Base-by-base conservation (phyloP, 2,888 invertebrate genomes). In the Notocelia uddmanniana region DNA sequence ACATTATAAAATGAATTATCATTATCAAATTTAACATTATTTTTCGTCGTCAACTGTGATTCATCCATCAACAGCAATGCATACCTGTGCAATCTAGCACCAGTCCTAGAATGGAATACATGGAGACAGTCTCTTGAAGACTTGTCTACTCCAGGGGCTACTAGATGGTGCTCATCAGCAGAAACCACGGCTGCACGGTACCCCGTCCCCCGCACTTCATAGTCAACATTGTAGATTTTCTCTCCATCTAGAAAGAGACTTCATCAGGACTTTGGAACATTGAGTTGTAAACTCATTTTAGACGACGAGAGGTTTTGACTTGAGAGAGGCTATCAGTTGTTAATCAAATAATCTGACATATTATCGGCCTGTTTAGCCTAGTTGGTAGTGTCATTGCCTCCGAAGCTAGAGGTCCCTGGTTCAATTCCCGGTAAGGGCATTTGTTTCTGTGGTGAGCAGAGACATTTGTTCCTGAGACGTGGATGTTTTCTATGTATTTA, bases 91-190 rank as follows among this genome's bases (percentile, higher is more conserved):
- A 94, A 74, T 52, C 90, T 88, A 6, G 95, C 95, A 0, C 98
- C 98, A 55, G 96, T 97, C 75, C 96, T 95, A 0, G 97, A 97
- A 80, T 96, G 97, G 84, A 97, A 97, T 0, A 98, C 96, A 69
- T 96, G 96, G 1, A 99, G 91, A 69, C 97, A 97, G 84, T 98
- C 98, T 75, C 96, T 95, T 60, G 95, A 96, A 0, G 96, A 95
- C 81, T 97, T 97, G 81, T 98, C 98, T 0, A 97, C 96, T 0
- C 97, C 97, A 0, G 97, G 95, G 8, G 96, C 96, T 0, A 97
- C 95, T 3, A 99, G 92, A 79, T 97, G 95, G 26, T 96, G 95
- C 58, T 96, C 96, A 84, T 99, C 98, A 0, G 96, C 96, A 0
- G 98, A 97, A 0, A 98, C 95, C 0, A 97, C 97, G 0, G 97